A percentile compares a stretch with the other conserved stretches of the same genome.
Evolutionary conservation across 2,888 invertebrate species (phyloP).

Genomic region (Eupithecia insigniata): DNA sequence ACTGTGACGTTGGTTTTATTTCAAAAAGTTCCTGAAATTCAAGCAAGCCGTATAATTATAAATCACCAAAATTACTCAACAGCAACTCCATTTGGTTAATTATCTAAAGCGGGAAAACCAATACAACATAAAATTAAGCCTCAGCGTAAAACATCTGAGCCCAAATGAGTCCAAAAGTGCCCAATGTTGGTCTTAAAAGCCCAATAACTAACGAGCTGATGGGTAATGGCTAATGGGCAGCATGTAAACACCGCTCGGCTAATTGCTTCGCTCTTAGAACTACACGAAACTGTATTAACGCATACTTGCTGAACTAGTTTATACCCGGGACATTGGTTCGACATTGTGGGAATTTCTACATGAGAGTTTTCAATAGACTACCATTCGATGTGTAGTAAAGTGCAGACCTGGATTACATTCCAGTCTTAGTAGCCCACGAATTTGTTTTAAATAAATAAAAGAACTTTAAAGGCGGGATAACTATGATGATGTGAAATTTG

Average conservation of each 20-base stretch:
- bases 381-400: background rate
- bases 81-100: background rate
- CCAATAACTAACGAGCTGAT: slow-evolving; percentile 12
- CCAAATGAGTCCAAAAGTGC: background rate
- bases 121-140: slow-evolving; percentile 4
- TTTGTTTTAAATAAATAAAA: too few relatives aligned
- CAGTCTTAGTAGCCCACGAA: background rate
- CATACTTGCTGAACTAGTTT: background rate
- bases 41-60: background rate
- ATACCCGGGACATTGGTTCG: background rate
- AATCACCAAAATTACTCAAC: background rate
- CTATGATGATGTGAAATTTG: too few relatives aligned
- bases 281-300: background rate
- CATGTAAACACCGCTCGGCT: slow-evolving; percentile 19
- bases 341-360: background rate
- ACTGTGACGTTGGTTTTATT: background rate
- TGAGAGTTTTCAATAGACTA: background rate
- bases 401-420: background rate
- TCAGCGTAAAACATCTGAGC: slow-evolving; percentile 4
- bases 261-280: slow-evolving; percentile 15
- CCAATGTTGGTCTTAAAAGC: background rate
- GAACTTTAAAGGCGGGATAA: too few relatives aligned
- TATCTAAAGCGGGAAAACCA: background rate
- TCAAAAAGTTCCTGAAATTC: background rate
- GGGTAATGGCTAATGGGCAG: slow-evolving; percentile 4